A percentile compares a stretch with the other conserved stretches of the same genome.
These are phyloP conservation scores for Hyaena hyaena DNA, from an alignment of 2,113 vertebrate species.

Conservation along the genomic window DNA sequence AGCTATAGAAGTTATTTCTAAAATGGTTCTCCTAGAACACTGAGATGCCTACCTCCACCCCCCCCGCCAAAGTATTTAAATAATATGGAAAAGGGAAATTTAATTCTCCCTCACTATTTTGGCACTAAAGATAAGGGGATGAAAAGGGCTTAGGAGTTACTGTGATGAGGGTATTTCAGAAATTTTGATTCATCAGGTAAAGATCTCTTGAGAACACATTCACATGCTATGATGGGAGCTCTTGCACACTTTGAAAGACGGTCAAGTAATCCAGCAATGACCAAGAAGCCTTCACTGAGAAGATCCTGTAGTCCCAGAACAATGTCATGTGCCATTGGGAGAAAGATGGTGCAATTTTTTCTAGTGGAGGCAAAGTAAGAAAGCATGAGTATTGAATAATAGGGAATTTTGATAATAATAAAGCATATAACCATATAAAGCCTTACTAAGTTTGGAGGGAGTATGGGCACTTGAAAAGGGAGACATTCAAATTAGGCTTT, in stretches of 20 bases:
- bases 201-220: neutral
- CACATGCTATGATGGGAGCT: neutral
- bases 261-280: neutral
- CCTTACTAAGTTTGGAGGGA: neutral
- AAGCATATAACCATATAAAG: neutral
- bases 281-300: neutral
- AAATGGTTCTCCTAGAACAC: neutral
- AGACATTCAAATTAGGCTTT: neutral
- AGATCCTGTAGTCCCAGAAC: neutral
- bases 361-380: neutral
- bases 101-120: neutral
- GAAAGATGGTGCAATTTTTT: neutral
- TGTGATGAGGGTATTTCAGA: neutral
- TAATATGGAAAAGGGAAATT: neutral
- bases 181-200: conserved; percentile 29
- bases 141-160: neutral
- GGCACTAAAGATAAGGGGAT: neutral
- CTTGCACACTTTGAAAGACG: neutral
- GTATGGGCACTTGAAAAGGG: neutral
- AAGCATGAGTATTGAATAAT: neutral
- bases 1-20: neutral
- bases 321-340: neutral
- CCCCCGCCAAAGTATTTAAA: neutral
- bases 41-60: neutral
- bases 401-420: conserved; percentile 13